Base-by-base conservation (phyloP, 2,797 vertebrate species). In the Periophthalmus magnuspinnatus region DNA sequence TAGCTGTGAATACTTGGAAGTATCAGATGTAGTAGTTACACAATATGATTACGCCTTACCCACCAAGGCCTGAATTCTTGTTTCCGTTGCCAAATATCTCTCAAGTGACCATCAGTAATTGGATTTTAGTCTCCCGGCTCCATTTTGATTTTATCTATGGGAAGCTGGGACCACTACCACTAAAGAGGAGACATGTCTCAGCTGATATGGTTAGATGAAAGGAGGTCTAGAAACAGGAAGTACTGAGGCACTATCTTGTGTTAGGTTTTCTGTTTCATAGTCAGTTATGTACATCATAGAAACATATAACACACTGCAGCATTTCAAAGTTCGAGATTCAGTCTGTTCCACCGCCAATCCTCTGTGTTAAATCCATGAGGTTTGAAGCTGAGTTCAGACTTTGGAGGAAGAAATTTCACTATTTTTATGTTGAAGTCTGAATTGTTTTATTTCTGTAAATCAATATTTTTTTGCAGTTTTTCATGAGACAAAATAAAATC, bases 41-140 rank as follows among this genome's bases (percentile, higher is more conserved):
- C 65, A 67, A 34, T 13, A 65, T 8, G 6, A 1, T 22, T 38
- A 7, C 52, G 61, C 5, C 41, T 63, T 45, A 34, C 38, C 66
- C 38, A 56, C 13, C 5, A 28, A 71, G 38, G 45, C n/a, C 55
- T 41, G 62, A 55, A 74, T 77, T 48, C n/a, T 36, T 21, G 65
- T 67, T 80, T 64, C 61, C 19, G 38, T 65, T 47, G 28, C 70
- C 36, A 70, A 76, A 71, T 77, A 47, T 61, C 68, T 72, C 57
- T 79, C 68, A 80, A 70, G 65, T 75, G 71, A 78, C 75, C 69
- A 71, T 24, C 66, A 7, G 59, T 74, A 81, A 81, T 76, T 77
- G 66, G 61, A 71, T 75, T 80, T 74, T 52, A 13, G 55, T 50
- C 76, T 58, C 60, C 47, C 36, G 21, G 45, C 14, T 72, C 28